Evolutionary conservation across 1,140 invertebrate species (phyloP), one percentile per base, ranked within the genome.

Genomic region (Macrobrachium rosenbergii): DNA sequence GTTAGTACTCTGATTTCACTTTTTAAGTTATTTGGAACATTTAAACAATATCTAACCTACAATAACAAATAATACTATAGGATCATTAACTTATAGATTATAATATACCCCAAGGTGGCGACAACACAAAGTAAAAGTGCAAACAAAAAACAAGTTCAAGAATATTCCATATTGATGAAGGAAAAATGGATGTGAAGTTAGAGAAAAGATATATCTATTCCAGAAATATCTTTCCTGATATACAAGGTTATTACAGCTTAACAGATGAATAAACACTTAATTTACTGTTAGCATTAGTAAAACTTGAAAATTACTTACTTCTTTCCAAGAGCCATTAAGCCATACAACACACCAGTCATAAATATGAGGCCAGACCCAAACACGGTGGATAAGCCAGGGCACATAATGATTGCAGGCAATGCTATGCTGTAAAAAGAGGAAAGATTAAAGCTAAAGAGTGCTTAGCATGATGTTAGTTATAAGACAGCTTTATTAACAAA

Each of bases 291-390:
- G 3, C 28, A 37, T 37, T 37, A 37, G 2, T 23, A 43, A 14
- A 14, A 8, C 23, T 14, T 11, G 58, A 43, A 63, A 5, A 43
- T 45, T 90, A 95, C 96, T 95, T 92, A 97, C 96, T 97, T 97
- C 93, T 94, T 97, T 83, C 96, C 96, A 88, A 99, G 93, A 52
- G 97, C 95, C 96, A 99, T 98, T 93, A 99, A 94, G 90, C 97
- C 97, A 92, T 99, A 99, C 63, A 98, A 93, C 82, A 96, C 94
- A 67, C 97, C 98, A 77, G 97, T 97, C 11, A 93, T 94, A 92
- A 99, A 97, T 90, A 99, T 96, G 52, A 98, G 92, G 21, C 96
- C 97, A 92, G 96, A 95, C 88, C 97, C 97, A 91, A 98, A 95
- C 89, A 97, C 93, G 89, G 95, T 97, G 89, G 94, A 94, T 37